Conservation (phyloP, 2,113 vertebrate genomes). For the Stercorarius parasiticus region DNA sequence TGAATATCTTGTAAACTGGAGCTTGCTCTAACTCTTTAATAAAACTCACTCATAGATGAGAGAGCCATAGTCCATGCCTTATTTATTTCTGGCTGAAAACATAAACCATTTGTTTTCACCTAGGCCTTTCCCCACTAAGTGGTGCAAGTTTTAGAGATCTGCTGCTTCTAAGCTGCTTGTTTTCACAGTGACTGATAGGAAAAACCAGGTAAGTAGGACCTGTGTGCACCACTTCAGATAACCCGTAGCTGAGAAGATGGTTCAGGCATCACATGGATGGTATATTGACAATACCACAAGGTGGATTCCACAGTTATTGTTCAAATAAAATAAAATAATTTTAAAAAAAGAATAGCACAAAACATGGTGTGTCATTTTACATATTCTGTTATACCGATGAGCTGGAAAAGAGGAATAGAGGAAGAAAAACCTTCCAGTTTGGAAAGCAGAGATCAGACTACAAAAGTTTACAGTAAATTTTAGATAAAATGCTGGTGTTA, state of each 20-base stretch:
- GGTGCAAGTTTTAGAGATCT: slow-evolving; percentile 46
- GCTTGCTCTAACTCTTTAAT: slow-evolving; percentile 86
- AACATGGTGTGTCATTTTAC: slow-evolving; percentile 21
- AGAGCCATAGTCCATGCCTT: slow-evolving; percentile 46
- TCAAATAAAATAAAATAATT: not conserved
- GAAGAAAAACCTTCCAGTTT: slow-evolving; percentile 33
- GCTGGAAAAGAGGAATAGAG: slow-evolving; percentile 53
- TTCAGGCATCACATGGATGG: not conserved
- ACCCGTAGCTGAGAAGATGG: not conserved
- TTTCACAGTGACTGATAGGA: not conserved
- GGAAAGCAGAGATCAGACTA: slow-evolving; percentile 1
- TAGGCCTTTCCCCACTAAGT: slow-evolving; percentile 36
- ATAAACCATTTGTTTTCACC: slow-evolving; percentile 40
- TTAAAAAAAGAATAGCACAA: not conserved
- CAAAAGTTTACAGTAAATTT: slow-evolving; percentile 9
- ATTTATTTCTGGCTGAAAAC: slow-evolving; percentile 55
- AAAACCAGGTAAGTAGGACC: slow-evolving; percentile 9
- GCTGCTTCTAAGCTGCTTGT: slow-evolving; percentile 14
- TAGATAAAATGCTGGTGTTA: slow-evolving; percentile 44
- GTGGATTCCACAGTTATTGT: slow-evolving; percentile 8
- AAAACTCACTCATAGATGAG: slow-evolving; percentile 75
- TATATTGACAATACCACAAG: not conserved
- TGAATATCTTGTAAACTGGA: slow-evolving; percentile 87
- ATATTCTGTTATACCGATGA: slow-evolving; percentile 50
- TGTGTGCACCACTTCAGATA: not conserved